phyloP scores from a whole-genome alignment of 2,113 vertebrate species.

The Alectura lathami region DNA sequence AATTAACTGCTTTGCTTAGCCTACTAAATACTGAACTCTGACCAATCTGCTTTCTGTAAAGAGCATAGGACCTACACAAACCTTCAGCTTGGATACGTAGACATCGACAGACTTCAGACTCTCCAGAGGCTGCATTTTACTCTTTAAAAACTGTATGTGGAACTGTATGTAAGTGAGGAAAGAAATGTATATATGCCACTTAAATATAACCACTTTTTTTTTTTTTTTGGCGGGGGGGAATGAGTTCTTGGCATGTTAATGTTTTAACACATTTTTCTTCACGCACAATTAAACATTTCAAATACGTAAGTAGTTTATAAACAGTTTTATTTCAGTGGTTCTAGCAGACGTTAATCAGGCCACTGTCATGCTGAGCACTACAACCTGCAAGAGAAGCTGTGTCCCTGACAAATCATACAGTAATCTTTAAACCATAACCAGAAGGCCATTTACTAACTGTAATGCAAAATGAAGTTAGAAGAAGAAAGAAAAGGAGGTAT shows the following conservation, averaged over 20 bases:
- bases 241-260: background rate
- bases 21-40: background rate
- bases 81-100: background rate
- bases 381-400: background rate
- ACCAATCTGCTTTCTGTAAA: background rate
- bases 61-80: background rate
- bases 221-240: too few species aligned
- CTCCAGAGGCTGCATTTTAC: background rate
- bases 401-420: background rate
- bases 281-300: background rate
- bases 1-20: constrained; percentile 31
- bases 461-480: background rate
- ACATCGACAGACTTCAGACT: background rate
- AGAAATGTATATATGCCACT: background rate
- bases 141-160: background rate
- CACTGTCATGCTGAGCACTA: background rate
- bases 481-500: background rate
- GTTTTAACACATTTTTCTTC: background rate
- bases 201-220: background rate
- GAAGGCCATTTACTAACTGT: background rate
- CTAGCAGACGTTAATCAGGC: background rate
- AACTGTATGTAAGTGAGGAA: background rate
- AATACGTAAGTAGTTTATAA: background rate
- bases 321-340: background rate
- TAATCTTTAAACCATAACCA: background rate